Percentiles rank a stretch among this genome's conserved stretches.
Evolutionary conservation across 2,888 invertebrate species (phyloP).

Genomic region (Druceiella hillmani): DNA sequence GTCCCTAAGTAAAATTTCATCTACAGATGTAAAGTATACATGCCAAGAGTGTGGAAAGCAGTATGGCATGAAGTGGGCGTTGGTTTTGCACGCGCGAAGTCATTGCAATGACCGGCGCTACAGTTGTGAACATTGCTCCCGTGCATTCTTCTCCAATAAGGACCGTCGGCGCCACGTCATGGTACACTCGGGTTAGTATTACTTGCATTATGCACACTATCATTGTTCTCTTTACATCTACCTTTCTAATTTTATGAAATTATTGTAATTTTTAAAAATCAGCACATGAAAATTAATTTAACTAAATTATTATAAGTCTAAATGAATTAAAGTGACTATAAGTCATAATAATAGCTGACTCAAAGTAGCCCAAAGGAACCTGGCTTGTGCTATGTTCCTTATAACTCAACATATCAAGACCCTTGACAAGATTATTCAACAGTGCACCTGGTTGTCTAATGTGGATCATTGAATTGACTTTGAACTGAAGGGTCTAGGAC

Average conservation of each 20-base stretch:
- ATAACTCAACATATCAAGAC: too few species aligned
- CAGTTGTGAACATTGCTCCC: constrained; percentile 60
- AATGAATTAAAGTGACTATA: too few species aligned
- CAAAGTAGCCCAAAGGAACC: too few species aligned
- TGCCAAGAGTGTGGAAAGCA: constrained; percentile 57
- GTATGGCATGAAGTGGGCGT: constrained; percentile 54
- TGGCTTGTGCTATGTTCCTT: too few species aligned
- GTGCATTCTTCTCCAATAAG: constrained; percentile 61
- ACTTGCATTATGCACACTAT: constrained; percentile 2
- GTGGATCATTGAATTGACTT: too few species aligned
- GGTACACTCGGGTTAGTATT: constrained; percentile 58
- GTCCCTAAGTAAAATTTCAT: constrained; percentile 22
- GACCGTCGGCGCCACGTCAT: constrained; percentile 65
- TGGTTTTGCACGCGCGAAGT: constrained; percentile 50
- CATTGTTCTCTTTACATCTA: neutral
- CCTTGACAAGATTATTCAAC: too few species aligned
- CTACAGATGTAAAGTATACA: constrained; percentile 49
- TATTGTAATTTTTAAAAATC: too few species aligned
- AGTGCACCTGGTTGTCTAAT: too few species aligned
- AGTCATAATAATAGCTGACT: too few species aligned
- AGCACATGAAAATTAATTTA: too few species aligned
- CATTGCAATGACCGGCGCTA: constrained; percentile 51
- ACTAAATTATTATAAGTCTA: too few species aligned
- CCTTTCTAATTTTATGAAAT: constrained; percentile 5
- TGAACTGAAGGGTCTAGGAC: too few species aligned